Conservation (phyloP, 2,113 vertebrate genomes). For the Heliornis fulica region DNA sequence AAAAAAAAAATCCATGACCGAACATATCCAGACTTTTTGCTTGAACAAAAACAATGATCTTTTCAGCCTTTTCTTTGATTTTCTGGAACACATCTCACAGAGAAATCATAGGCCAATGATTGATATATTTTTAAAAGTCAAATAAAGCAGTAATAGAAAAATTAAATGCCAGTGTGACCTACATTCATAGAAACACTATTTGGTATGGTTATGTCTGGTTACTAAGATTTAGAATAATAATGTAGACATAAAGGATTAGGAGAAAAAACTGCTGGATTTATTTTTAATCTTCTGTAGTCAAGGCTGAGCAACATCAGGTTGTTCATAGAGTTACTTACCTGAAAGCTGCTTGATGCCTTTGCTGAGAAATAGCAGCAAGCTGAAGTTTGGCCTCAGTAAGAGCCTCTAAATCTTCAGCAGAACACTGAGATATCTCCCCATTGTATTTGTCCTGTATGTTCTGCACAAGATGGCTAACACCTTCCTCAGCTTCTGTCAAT, state of each 20-base stretch:
- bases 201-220: neutral
- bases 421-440: neutral
- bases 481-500: conserved; percentile 75
- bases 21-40: neutral
- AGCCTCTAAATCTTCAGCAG: conserved; percentile 77
- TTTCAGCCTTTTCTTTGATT: neutral
- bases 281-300: neutral
- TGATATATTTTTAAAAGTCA: neutral
- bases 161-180: neutral
- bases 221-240: neutral
- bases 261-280: neutral
- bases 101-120: neutral
- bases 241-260: neutral
- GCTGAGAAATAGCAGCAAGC: conserved; percentile 77
- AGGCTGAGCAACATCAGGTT: neutral
- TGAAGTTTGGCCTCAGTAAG: conserved; percentile 80
- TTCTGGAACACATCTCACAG: neutral
- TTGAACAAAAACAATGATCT: neutral
- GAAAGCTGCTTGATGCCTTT: conserved; percentile 75
- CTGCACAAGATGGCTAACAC: conserved; percentile 59
- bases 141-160: neutral
- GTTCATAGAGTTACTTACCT: conserved; percentile 65
- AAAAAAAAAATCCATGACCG: neutral
- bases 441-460: conserved; percentile 1
- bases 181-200: neutral